Conservation (phyloP, 2,113 vertebrate species). For the Uropsilus gracilis region DNA sequence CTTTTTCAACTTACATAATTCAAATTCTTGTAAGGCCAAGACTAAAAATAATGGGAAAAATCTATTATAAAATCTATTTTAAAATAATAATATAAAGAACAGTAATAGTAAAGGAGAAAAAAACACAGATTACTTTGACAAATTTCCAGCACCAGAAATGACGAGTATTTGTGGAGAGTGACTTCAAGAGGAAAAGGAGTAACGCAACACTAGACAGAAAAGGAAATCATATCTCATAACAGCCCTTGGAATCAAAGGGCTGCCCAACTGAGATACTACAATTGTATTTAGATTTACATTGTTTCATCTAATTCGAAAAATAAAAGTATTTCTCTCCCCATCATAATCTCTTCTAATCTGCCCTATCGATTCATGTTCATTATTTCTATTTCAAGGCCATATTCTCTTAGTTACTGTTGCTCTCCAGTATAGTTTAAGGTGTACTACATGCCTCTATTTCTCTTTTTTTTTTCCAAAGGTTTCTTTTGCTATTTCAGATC, state of each 20-base stretch:
- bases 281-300: background rate
- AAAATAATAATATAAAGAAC: too few relatives aligned
- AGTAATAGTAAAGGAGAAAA: background rate
- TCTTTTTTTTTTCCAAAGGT: too few relatives aligned
- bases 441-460: too few relatives aligned
- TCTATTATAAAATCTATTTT: background rate
- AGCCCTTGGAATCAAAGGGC: background rate
- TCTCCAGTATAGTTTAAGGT: too few relatives aligned
- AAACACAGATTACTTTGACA: background rate
- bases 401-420: too few relatives aligned
- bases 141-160: background rate
- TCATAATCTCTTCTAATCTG: too few relatives aligned
- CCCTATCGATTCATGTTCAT: too few relatives aligned
- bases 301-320: background rate
- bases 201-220: background rate
- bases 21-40: background rate
- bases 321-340: background rate
- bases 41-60: background rate
- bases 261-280: background rate
- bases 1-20: background rate
- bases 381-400: too few relatives aligned
- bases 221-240: background rate
- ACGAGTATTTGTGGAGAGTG: background rate
- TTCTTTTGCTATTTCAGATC: too few relatives aligned
- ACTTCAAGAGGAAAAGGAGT: background rate